These are phyloP conservation scores for Cataglyphis rosenhaueri DNA, from an alignment of 2,888 invertebrate species.

Conservation along the genomic window DNA sequence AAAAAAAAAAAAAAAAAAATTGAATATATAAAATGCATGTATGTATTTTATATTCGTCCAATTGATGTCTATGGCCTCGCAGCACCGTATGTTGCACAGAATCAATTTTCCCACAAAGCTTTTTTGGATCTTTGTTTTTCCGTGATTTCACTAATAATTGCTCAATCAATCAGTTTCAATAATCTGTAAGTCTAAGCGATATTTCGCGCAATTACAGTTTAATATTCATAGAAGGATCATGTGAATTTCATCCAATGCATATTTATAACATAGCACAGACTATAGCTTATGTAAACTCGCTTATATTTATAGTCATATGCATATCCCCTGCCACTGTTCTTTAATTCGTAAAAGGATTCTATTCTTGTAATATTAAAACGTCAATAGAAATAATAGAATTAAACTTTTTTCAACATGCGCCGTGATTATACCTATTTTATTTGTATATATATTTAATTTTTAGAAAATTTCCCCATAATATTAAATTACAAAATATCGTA, in stretches of 20 bases:
- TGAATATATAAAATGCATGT: not conserved
- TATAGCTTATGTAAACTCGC: not conserved
- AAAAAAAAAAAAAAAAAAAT: slow-evolving; percentile 20
- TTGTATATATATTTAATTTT: no score
- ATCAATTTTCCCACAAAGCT: not conserved
- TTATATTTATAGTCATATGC: not conserved
- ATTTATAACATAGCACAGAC: not conserved
- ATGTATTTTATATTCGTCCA: not conserved
- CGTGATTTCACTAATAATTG: not conserved
- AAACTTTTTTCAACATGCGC: not conserved
- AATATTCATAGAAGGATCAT: not conserved
- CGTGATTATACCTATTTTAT: not conserved
- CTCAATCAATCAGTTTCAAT: slow-evolving; percentile 11
- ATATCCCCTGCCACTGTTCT: not conserved
- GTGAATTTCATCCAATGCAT: not conserved
- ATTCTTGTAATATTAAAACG: not conserved
- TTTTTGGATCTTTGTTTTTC: not conserved
- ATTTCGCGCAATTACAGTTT: not conserved
- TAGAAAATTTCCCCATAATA: not conserved
- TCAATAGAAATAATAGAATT: not conserved
- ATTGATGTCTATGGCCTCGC: not conserved
- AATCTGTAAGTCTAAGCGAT: not conserved
- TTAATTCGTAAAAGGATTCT: not conserved
- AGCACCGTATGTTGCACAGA: not conserved
- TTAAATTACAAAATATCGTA: slow-evolving; percentile 28